phyloP scores from a whole-genome alignment of 2,888 invertebrate species.

The Nemapogon koenigi region DNA sequence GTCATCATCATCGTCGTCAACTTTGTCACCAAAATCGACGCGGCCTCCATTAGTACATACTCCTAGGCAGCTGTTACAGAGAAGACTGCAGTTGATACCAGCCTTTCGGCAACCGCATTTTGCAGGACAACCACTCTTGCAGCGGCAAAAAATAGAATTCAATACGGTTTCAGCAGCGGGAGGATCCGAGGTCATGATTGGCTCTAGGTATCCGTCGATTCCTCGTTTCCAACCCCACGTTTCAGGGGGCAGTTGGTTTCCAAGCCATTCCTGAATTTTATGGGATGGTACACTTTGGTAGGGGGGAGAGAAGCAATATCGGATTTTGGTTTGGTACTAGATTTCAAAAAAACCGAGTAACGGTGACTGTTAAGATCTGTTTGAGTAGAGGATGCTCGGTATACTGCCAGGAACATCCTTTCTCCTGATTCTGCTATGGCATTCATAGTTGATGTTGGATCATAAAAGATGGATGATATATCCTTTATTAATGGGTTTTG shows the following conservation, averaged over 20 bases:
- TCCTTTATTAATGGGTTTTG: too few species aligned
- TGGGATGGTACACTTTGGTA: too few species aligned
- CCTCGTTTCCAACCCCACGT: too few species aligned
- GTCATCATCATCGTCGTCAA: not conserved
- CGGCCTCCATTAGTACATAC: too few species aligned
- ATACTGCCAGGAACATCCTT: not conserved
- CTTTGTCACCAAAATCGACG: not conserved
- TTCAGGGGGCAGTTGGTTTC: not conserved
- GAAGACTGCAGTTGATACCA: too few species aligned
- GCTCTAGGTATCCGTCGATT: not conserved
- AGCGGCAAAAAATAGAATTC: too few species aligned
- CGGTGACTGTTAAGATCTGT: conserved; percentile 9
- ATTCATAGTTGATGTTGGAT: conserved; percentile 4
- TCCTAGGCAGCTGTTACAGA: too few species aligned
- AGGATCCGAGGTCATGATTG: not conserved
- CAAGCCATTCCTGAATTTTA: too few species aligned
- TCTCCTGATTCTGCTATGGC: conserved; percentile 1
- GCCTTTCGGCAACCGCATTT: too few species aligned
- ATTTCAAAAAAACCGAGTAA: not conserved
- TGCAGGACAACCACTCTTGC: too few species aligned
- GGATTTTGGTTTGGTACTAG: too few species aligned
- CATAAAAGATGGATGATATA: conserved; percentile 1
- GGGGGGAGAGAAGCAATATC: too few species aligned
- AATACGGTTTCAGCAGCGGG: not conserved
- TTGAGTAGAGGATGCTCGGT: not conserved